phyloP scores from a whole-genome alignment of 2,888 invertebrate genomes.

The Nysson spinosus region DNA sequence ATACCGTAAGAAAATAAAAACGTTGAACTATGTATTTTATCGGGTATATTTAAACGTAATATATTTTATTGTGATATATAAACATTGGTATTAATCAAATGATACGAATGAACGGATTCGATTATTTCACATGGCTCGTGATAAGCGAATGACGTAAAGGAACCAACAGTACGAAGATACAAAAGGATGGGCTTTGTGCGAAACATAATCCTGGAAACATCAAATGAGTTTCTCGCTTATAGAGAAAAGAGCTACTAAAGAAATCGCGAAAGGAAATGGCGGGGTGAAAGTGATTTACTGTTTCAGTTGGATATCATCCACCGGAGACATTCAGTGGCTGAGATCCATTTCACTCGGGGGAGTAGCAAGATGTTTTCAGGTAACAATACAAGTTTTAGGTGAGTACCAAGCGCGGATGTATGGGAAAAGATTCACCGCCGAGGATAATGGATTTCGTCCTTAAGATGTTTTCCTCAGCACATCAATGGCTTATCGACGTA shows the following conservation, averaged over 20 bases:
- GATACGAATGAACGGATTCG: too few relatives aligned
- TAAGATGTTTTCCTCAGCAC: conserved; percentile 7
- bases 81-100: too few relatives aligned
- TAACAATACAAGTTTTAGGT: conserved; percentile 36
- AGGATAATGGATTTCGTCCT: conserved; percentile 28
- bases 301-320: conserved; percentile 14
- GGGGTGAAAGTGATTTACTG: conserved; percentile 25
- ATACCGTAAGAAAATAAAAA: not conserved
- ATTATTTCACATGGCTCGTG: too few relatives aligned
- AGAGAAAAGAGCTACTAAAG: not conserved
- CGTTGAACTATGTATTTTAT: too few relatives aligned
- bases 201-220: not conserved
- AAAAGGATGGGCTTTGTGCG: not conserved
- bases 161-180: not conserved
- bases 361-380: conserved; percentile 24
- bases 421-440: conserved; percentile 5
- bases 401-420: conserved; percentile 2
- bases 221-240: conserved; percentile 15
- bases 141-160: too few relatives aligned
- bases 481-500: conserved; percentile 19
- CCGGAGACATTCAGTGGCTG: not conserved
- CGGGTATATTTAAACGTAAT: too few relatives aligned
- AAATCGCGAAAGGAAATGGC: not conserved
- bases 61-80: too few relatives aligned
- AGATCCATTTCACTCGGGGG: conserved; percentile 9